Evolutionary conservation across 23 tunicate species (phyloP).

Genomic region (Oikopleura albicans): DNA sequence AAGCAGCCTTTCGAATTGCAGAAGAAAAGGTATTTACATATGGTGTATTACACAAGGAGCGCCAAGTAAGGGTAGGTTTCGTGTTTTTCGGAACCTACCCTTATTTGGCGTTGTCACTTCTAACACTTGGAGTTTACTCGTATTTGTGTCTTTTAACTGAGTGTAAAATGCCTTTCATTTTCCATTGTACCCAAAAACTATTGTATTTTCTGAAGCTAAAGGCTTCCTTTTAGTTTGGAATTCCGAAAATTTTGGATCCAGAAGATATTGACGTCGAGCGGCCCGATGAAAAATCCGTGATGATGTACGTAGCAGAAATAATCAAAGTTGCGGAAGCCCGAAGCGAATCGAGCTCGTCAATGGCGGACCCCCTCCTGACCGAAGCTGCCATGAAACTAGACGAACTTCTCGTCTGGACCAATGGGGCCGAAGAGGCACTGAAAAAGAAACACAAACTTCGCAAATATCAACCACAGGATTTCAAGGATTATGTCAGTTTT

Average conservation of each 20-base stretch:
- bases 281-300: conserved; percentile 96
- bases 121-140: too few species aligned
- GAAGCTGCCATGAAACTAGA: conserved; percentile 58
- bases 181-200: too few species aligned
- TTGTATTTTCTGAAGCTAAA: neutral
- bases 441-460: conserved; percentile 42
- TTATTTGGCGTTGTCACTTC: too few species aligned
- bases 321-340: conserved; percentile 27
- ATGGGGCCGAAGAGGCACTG: conserved; percentile 35
- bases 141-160: too few species aligned
- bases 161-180: too few species aligned
- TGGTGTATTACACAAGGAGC: too few species aligned
- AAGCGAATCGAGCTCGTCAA: neutral
- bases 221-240: neutral
- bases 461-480: conserved; percentile 70
- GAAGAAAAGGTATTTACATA: conserved; percentile 43
- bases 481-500: conserved; percentile 23
- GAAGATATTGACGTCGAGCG: conserved; percentile 87
- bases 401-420: conserved; percentile 55
- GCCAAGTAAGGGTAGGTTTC: too few species aligned
- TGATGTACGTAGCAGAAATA: conserved; percentile 98
- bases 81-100: too few species aligned
- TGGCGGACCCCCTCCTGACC: neutral
- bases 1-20: conserved; percentile 49
- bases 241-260: neutral